Evolutionary conservation across 2,888 invertebrate species (phyloP), one percentile per base, ranked within the genome.

Genomic region (Biston betularia): DNA sequence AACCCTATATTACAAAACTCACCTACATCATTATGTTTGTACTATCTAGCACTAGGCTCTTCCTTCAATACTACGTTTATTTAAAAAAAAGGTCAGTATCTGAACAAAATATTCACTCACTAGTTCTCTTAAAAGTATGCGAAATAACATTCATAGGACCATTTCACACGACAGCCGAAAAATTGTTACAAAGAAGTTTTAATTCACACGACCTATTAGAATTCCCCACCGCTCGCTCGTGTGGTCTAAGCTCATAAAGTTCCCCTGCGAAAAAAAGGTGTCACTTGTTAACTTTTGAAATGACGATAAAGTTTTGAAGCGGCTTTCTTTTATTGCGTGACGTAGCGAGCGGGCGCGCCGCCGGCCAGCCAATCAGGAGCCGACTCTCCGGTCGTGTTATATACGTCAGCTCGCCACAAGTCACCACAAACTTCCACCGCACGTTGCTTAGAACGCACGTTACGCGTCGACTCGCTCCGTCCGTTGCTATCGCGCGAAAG

Each of bases 341-440:
- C 89, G 89, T 89, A 84, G 79, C 63, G 78, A 78, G 85, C 88
- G 85, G 88, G 89, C 89, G 87, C 89, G 89, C 79, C 87, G 82
- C 68, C 63, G 65, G 53, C 69, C 76, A 65, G 65, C 90, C 92
- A 90, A 92, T 90, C 71, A 79, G 74, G 59, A 75, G 77, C 40
- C 33, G 40, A 12, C 72, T 69, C 76, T 74, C 69, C 75, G 78
- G 78, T 76, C 78, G 81, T 80, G 83, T 73, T 92, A 90, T 89
- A 92, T 88, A 89, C 89, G 82, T 84, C 84, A 82, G 78, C 75
- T 76, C 74, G 73, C 69, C 77, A 77, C 79, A 79, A 79, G 73
- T 78, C 77, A 78, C 80, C 81, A 81, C 91, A 92, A 90, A 89
- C 85, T 83, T 82, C 78, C 75, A 78, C 79, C 81, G 82, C 73